These are phyloP conservation scores for Myotis findleyi DNA, from an alignment of 2,797 vertebrate species.

Conservation along the genomic window DNA sequence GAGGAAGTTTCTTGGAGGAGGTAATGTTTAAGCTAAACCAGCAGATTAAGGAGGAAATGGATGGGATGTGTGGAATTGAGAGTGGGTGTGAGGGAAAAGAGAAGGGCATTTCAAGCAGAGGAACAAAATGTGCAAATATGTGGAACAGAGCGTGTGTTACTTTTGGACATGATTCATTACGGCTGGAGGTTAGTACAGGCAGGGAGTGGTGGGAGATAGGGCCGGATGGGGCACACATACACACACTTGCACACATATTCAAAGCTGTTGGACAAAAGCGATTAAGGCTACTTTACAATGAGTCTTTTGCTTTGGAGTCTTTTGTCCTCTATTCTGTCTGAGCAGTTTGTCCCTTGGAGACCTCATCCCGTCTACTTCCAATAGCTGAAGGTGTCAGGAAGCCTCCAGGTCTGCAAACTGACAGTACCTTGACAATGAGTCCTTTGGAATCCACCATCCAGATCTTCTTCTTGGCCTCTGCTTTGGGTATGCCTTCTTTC, in stretches of 20 bases:
- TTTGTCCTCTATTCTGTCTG: neutral
- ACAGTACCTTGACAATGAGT: slow-evolving; percentile 96
- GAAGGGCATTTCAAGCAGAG: neutral
- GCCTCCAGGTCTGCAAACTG: neutral
- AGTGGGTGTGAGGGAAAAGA: neutral
- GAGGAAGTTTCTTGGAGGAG: neutral
- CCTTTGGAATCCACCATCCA: slow-evolving; percentile 99
- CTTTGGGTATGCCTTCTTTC: slow-evolving; percentile 92
- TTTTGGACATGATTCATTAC: neutral
- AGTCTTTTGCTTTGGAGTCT: neutral
- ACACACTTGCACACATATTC: neutral
- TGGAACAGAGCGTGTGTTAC: neutral
- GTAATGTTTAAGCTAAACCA: neutral
- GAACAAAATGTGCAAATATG: neutral
- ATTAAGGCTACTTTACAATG: neutral
- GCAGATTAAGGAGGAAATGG: neutral
- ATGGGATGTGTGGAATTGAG: neutral
- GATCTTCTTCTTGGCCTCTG: slow-evolving; percentile 94
- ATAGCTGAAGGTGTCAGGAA: neutral
- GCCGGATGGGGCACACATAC: neutral
- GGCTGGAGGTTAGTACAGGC: neutral
- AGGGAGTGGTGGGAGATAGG: neutral
- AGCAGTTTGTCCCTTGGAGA: neutral
- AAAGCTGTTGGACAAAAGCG: neutral
- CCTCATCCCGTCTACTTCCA: neutral